Evolutionary conservation across 1,140 invertebrate genomes (phyloP).

Genomic region (Eriosoma lanigerum): DNA sequence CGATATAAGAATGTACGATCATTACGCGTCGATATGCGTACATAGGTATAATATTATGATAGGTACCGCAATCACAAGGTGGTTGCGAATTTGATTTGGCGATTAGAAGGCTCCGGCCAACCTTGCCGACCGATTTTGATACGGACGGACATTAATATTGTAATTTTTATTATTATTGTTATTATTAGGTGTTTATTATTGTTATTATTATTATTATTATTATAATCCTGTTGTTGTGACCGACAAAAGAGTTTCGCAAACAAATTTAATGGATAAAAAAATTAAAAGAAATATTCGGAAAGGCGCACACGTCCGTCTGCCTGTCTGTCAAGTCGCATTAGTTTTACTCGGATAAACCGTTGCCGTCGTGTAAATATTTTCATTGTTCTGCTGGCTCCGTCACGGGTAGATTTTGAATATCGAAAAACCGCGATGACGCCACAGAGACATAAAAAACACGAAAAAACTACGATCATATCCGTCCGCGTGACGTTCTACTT

Average conservation of each 20-base stretch:
- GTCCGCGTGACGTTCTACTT: too few relatives aligned
- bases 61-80: not conserved
- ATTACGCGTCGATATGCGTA: not conserved
- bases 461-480: too few relatives aligned
- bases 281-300: not conserved
- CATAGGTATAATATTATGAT: not conserved
- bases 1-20: not conserved
- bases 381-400: too few relatives aligned
- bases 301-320: not conserved
- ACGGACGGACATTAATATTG: not conserved
- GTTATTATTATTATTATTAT: too few relatives aligned
- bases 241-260: slow-evolving; percentile 28
- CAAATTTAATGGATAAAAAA: too few relatives aligned
- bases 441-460: too few relatives aligned
- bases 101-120: slow-evolving; percentile 20
- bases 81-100: slow-evolving; percentile 24
- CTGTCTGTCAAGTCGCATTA: not conserved
- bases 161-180: not conserved
- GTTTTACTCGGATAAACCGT: not conserved
- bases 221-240: not conserved
- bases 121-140: slow-evolving; percentile 26
- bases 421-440: too few relatives aligned
- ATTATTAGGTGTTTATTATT: too few relatives aligned
- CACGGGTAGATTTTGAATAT: too few relatives aligned
- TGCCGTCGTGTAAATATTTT: not conserved